Percentiles rank a stretch among this genome's conserved stretches.
phyloP scores from a whole-genome alignment of 1,140 invertebrate species.

The Leptopilina boulardi region DNA sequence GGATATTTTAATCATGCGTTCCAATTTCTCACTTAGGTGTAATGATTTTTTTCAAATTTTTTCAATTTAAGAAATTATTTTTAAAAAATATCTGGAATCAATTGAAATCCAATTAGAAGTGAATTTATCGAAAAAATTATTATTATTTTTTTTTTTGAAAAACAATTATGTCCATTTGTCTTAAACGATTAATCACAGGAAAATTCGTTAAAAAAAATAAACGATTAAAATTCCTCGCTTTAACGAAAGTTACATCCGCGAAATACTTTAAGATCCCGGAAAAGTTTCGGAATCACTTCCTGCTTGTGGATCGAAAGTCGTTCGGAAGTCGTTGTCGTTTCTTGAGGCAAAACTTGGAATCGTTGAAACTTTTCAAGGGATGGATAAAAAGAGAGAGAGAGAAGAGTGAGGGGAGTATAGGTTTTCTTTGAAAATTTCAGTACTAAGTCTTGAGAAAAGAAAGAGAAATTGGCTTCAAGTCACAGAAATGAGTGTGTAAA shows the following conservation, averaged over 20 bases:
- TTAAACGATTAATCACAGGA: not conserved
- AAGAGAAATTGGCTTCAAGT: slow-evolving; percentile 23
- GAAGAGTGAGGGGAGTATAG: not conserved
- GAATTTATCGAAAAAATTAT: too few relatives aligned
- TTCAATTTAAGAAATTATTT: too few relatives aligned
- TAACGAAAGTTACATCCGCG: slow-evolving; percentile 3
- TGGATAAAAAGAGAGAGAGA: too few relatives aligned
- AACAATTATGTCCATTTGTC: too few relatives aligned
- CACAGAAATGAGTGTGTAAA: not conserved
- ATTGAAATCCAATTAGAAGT: too few relatives aligned
- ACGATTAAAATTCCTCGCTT: slow-evolving; percentile 9
- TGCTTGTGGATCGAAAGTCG: slow-evolving; percentile 32
- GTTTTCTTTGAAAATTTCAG: slow-evolving; percentile 29
- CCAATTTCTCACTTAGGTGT: too few relatives aligned
- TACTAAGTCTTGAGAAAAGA: slow-evolving; percentile 21
- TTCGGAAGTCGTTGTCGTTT: slow-evolving; percentile 37
- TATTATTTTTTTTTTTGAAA: too few relatives aligned
- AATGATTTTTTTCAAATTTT: too few relatives aligned
- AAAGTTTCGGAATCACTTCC: slow-evolving; percentile 28
- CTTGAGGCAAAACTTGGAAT: slow-evolving; percentile 28
- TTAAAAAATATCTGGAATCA: too few relatives aligned
- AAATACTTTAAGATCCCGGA: slow-evolving; percentile 15
- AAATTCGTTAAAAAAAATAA: not conserved
- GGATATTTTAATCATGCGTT: too few relatives aligned
- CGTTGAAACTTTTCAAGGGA: not conserved